phyloP scores from a whole-genome alignment of 2,113 vertebrate genomes.

The Semnornis frantzii region DNA sequence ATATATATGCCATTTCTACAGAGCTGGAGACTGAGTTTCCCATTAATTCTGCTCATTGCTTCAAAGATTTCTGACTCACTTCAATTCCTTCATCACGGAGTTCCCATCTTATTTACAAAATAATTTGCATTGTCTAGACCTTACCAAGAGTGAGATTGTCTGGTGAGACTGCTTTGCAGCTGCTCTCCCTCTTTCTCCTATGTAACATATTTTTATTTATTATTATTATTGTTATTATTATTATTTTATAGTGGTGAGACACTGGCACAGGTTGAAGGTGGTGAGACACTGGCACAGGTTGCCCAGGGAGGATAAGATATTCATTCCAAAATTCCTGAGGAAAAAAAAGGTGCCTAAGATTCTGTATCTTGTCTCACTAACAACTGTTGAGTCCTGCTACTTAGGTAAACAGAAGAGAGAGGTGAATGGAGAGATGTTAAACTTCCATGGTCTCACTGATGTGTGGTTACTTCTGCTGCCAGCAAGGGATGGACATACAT shows the following conservation, averaged over 20 bases:
- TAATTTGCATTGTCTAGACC: neutral
- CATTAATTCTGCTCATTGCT: neutral
- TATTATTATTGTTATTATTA: too few species aligned
- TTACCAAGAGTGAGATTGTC: neutral
- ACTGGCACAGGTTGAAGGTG: too few species aligned
- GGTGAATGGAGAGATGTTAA: neutral
- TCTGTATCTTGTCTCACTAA: neutral
- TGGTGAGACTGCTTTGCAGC: neutral
- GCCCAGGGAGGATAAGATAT: neutral
- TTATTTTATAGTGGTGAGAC: too few species aligned
- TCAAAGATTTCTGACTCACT: neutral
- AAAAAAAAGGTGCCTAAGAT: neutral
- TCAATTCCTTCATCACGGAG: neutral
- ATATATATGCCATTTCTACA: neutral
- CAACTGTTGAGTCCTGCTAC: neutral
- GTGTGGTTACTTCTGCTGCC: neutral
- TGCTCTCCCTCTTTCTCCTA: neutral
- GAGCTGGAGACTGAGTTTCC: neutral
- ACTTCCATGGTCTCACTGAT: neutral
- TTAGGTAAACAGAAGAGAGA: neutral
- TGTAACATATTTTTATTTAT: too few species aligned
- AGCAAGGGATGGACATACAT: neutral
- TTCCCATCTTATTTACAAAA: slow-evolving; percentile 10
- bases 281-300: too few species aligned
- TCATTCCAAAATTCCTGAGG: slow-evolving; percentile 9